Conservation (phyloP, 2,888 invertebrate species). For the Sarcophaga variegata region DNA sequence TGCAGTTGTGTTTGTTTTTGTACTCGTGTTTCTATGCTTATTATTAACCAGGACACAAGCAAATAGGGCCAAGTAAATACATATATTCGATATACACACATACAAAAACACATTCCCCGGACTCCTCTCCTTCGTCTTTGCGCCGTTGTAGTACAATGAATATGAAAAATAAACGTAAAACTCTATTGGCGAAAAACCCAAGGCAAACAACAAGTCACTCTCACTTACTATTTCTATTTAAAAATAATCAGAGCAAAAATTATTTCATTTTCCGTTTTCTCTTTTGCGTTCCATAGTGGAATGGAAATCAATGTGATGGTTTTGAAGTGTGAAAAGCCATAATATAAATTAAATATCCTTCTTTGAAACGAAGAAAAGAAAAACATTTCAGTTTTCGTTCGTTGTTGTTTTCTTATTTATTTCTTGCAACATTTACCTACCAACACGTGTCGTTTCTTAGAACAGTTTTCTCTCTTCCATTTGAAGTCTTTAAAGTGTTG, state of each 20-base stretch:
- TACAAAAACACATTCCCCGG: not conserved
- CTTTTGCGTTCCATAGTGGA: slow-evolving; percentile 4
- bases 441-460: slow-evolving; percentile 37
- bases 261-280: not conserved
- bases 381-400: not conserved
- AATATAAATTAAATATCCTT: not conserved
- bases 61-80: slow-evolving; percentile 9
- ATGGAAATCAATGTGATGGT: slow-evolving; percentile 10
- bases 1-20: slow-evolving; percentile 9
- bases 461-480: not conserved
- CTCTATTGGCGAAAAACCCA: not conserved
- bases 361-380: not conserved
- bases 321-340: not conserved
- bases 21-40: not conserved
- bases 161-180: no score
- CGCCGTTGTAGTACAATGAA: no score
- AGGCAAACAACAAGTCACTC: not conserved
- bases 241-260: slow-evolving; percentile 21
- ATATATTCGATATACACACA: not conserved
- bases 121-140: no score
- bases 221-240: not conserved
- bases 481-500: not conserved
- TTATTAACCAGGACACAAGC: slow-evolving; percentile 39
- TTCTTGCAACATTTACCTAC: not conserved
- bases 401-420: not conserved